Percentiles rank a stretch among this genome's conserved stretches.
phyloP scores from a whole-genome alignment of 2,888 invertebrate genomes.

The Iselma pallidipennis region DNA sequence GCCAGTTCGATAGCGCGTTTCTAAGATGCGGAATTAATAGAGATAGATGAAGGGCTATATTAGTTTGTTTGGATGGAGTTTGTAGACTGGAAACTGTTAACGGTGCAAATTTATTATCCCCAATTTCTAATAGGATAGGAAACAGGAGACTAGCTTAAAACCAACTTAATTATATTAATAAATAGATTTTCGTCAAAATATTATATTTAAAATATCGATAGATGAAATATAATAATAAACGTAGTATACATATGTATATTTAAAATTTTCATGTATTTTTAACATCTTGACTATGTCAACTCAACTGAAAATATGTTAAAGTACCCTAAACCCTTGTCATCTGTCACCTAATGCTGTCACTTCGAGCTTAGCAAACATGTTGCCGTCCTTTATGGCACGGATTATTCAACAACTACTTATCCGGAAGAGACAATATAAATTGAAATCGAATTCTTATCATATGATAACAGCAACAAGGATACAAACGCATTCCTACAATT shows the following conservation, averaged over 20 bases:
- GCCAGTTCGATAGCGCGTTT: slow-evolving; percentile 32
- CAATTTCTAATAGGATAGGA: slow-evolving; percentile 24
- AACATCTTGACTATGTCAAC: background rate
- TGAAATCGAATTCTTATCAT: background rate
- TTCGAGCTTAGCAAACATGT: slow-evolving; percentile 16
- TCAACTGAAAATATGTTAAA: slow-evolving; percentile 10
- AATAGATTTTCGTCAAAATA: slow-evolving; percentile 14
- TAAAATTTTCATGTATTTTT: background rate
- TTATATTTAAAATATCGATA: too few species aligned
- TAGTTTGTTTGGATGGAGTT: slow-evolving; percentile 36
- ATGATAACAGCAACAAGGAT: background rate
- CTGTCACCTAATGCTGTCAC: slow-evolving; percentile 23
- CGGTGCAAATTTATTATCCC: slow-evolving; percentile 41
- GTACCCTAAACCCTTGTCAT: slow-evolving; percentile 22
- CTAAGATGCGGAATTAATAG: slow-evolving; percentile 45
- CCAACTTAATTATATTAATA: too few species aligned
- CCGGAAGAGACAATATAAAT: background rate
- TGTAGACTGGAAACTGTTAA: slow-evolving; percentile 37
- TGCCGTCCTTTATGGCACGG: background rate
- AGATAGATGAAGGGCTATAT: slow-evolving; percentile 39
- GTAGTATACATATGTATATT: background rate
- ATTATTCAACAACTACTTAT: background rate
- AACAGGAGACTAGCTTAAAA: too few species aligned
- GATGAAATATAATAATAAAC: too few species aligned
- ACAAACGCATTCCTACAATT: background rate